A percentile compares a stretch with the other conserved stretches of the same genome.
phyloP scores from a whole-genome alignment of 2,113 vertebrate genomes.

The Percina caprodes region DNA sequence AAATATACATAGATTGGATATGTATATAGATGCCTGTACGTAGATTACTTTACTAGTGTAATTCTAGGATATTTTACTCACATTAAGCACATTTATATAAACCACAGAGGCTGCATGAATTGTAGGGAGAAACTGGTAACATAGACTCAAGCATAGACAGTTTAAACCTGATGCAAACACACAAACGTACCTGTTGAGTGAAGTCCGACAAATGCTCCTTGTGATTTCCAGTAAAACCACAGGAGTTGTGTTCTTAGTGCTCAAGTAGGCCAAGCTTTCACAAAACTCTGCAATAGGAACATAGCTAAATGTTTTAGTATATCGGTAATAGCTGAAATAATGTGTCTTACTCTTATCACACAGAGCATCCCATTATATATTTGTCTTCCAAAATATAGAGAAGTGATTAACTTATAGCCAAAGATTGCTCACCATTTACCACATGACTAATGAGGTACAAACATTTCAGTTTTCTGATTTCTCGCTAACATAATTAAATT shows the following conservation, averaged over 20 bases:
- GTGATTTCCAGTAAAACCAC: constrained; percentile 78
- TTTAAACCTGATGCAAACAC: not conserved
- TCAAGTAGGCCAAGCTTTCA: constrained; percentile 36
- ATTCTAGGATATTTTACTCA: not conserved
- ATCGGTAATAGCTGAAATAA: not conserved
- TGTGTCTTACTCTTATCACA: not conserved
- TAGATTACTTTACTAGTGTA: not conserved
- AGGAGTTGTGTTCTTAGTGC: constrained; percentile 56
- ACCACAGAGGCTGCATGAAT: constrained; percentile 2
- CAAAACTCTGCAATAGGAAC: constrained; percentile 71
- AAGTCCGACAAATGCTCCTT: constrained; percentile 83
- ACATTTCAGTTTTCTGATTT: not conserved
- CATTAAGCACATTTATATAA: not conserved
- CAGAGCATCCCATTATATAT: not conserved
- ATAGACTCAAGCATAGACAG: no score
- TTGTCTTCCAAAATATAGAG: not conserved
- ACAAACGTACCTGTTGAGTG: constrained; percentile 72
- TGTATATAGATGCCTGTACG: not conserved
- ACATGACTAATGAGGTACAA: no score
- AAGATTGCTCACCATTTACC: not conserved
- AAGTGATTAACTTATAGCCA: not conserved
- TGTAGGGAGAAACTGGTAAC: not conserved
- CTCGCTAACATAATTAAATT: not conserved
- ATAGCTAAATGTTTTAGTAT: not conserved
- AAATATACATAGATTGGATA: not conserved